Evolutionary conservation across 2,113 vertebrate species (phyloP).

Genomic region (Thermophis baileyi): DNA sequence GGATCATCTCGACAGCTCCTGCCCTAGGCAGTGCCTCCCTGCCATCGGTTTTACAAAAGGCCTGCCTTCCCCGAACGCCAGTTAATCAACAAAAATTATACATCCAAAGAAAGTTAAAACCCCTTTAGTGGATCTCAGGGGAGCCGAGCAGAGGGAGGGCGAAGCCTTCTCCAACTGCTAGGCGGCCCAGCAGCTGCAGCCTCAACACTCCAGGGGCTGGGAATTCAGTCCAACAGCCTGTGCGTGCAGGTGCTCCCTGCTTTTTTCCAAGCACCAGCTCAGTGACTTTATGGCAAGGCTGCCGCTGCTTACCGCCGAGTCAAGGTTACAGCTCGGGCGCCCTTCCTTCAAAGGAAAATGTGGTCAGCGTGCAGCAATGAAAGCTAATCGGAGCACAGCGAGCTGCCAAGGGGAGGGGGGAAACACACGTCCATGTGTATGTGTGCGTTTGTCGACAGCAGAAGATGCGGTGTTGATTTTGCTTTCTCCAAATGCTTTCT

Average conservation of each 20-base stretch:
- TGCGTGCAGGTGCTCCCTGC: constrained; percentile 37
- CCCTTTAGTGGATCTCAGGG: constrained; percentile 26
- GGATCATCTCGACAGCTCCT: constrained; percentile 35
- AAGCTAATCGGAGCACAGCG: constrained; percentile 28
- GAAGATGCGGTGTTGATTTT: background rate
- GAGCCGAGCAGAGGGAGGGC: constrained; percentile 29
- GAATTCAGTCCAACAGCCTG: constrained; percentile 28
- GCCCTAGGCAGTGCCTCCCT: constrained; percentile 48
- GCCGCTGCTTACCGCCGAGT: constrained; percentile 8
- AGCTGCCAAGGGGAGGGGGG: background rate
- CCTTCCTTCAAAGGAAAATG: constrained; percentile 42
- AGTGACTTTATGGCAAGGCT: constrained; percentile 25
- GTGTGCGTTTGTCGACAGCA: background rate
- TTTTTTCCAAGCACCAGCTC: constrained; percentile 20
- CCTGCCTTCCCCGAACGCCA: constrained; percentile 50
- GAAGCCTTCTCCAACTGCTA: constrained; percentile 46
- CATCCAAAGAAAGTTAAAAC: constrained; percentile 50
- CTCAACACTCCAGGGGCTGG: constrained; percentile 22
- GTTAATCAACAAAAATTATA: constrained; percentile 63
- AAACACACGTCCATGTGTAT: no score
- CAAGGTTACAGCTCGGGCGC: constrained; percentile 39
- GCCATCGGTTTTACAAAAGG: constrained; percentile 46
- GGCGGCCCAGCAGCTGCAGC: constrained; percentile 48
- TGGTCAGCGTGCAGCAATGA: constrained; percentile 18
- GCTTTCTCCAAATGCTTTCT: background rate